Base-by-base conservation (phyloP, 2,113 vertebrate genomes). In the Oncorhynchus masou region DNA sequence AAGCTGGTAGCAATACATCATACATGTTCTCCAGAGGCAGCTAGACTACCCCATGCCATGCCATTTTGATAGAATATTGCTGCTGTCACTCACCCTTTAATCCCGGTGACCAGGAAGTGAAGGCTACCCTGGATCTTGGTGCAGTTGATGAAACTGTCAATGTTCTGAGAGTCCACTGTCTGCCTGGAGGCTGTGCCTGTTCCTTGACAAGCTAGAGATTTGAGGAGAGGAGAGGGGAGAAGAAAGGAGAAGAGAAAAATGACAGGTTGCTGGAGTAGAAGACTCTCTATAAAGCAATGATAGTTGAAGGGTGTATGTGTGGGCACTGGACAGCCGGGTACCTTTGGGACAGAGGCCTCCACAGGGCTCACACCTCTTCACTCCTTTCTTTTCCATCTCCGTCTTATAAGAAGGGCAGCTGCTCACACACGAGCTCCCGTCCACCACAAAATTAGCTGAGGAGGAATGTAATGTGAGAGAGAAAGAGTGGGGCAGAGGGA, bases 71-170 rank as follows among this genome's bases (percentile, higher is more conserved):
- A 9, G 59, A n/a, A 62, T 16, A n/a, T 9, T 62, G 8, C 16
- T 62, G 20, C 59, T 62, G 34, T 67, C 19, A 57, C 93, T 92
- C 88, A 98, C 97, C 97, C 97, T 2, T 92, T 57, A 70, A 98
- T 95, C 31, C 97, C 97, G 0, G 96, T 97, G 84, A 95, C 93
- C 64, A 97, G 94, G 83, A 98, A 98, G 69, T 97, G 95, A 74
- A 98, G 89, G 81, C 96, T 96, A 74, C 97, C 97, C 87, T 95
- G 88, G 79, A 98, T 98, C 92, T 95, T 96, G 66, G 97, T 98
- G 90, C 97, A 98, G 92, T 98, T 98, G 75, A 96, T 91, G 77
- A 98, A 98, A 68, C 90, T 92, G 91, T 97, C 95, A 2, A 98
- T 98, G 86, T 98, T 98, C 16, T 78, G 89, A 0, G 96, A 95